These are phyloP conservation scores for Melitaea athalia DNA, from an alignment of 2,888 invertebrate species.

Conservation along the genomic window DNA sequence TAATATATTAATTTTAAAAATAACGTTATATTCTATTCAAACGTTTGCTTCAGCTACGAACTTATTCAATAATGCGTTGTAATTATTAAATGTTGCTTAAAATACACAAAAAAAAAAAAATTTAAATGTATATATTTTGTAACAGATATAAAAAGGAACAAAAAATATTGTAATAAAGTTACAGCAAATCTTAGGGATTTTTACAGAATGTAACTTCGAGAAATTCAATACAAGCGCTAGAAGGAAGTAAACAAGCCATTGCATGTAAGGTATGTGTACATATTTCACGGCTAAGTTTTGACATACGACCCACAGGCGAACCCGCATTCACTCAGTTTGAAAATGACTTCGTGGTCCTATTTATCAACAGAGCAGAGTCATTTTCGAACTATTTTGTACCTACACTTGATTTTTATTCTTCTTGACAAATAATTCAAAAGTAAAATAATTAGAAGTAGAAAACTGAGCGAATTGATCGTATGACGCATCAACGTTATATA, in stretches of 20 bases:
- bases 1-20: neutral
- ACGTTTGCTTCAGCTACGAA: neutral
- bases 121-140: neutral
- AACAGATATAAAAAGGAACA: neutral
- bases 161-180: neutral
- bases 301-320: slow-evolving; percentile 21
- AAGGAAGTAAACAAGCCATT: slow-evolving; percentile 23
- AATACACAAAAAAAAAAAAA: too few relatives aligned
- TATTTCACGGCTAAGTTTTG: slow-evolving; percentile 21
- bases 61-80: neutral
- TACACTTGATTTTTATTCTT: neutral
- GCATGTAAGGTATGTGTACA: slow-evolving; percentile 12
- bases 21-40: neutral
- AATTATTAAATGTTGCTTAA: too few relatives aligned
- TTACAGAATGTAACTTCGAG: slow-evolving; percentile 4
- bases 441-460: neutral
- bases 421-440: neutral
- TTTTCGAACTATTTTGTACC: neutral
- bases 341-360: slow-evolving; percentile 25
- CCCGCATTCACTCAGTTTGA: slow-evolving; percentile 28
- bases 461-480: too few relatives aligned
- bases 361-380: slow-evolving; percentile 11
- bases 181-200: neutral
- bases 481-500: too few relatives aligned
- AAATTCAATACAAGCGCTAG: slow-evolving; percentile 23